Evolutionary conservation across 2,888 invertebrate species (phyloP).

Genomic region (Mayetiola destructor): DNA sequence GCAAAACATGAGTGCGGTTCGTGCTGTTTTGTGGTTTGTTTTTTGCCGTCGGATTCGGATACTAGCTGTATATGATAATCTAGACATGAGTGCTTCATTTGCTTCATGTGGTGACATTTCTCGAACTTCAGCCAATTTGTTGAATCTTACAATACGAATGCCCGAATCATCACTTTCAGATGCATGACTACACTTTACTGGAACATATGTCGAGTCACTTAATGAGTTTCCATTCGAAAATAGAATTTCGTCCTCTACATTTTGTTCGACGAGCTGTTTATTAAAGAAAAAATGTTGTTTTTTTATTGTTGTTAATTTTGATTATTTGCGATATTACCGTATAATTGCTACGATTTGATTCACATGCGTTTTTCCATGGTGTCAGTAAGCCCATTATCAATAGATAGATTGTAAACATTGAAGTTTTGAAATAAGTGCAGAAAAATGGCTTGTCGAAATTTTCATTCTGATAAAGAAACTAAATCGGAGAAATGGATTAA

Average conservation of each 20-base stretch:
- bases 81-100: conserved; percentile 79
- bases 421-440: conserved; percentile 87
- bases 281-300: neutral
- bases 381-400: conserved; percentile 77
- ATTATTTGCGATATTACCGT: conserved; percentile 40
- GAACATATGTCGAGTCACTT: conserved; percentile 86
- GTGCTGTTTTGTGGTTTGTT: conserved; percentile 51
- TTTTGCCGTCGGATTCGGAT: conserved; percentile 56
- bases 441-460: conserved; percentile 89
- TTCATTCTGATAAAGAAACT: conserved; percentile 76
- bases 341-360: conserved; percentile 53
- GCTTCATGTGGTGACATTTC: conserved; percentile 85
- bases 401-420: conserved; percentile 83
- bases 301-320: neutral
- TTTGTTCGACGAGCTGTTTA: conserved; percentile 53
- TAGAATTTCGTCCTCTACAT: conserved; percentile 65
- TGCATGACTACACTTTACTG: conserved; percentile 61
- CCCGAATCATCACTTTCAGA: conserved; percentile 77
- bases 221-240: conserved; percentile 44
- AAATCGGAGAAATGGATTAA: conserved; percentile 37
- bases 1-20: conserved; percentile 73
- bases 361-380: conserved; percentile 79
- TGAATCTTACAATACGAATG: conserved; percentile 75
- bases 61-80: conserved; percentile 88
- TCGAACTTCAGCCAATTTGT: conserved; percentile 72